Evolutionary conservation across 2,888 invertebrate genomes (phyloP), one percentile per base, ranked within the genome.

Genomic region (Anoplius nigerrimus): DNA sequence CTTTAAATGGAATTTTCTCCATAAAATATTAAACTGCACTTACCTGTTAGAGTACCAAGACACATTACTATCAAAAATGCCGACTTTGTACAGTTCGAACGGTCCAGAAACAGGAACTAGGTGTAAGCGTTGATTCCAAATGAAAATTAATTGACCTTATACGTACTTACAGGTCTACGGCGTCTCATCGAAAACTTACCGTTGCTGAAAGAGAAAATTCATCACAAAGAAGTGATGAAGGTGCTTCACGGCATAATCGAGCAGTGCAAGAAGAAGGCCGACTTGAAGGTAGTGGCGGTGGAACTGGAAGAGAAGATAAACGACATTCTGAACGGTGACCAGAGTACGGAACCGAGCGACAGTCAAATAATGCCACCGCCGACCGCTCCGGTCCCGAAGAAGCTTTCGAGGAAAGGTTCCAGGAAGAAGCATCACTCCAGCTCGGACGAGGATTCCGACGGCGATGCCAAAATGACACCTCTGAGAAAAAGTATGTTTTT

Each of bases 141-240:
- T n/a, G n/a, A n/a, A n/a, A n/a, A n/a, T n/a, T n/a, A n/a, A n/a
- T n/a, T n/a, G n/a, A n/a, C n/a, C n/a, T n/a, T n/a, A n/a, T n/a
- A n/a, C n/a, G n/a, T n/a, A n/a, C n/a, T 59, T 48, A n/a, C 46
- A 87, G 88, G 87, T 65, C 80, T 88, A 64, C 80, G 74, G 21
- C 78, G 78, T 34, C 78, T 89, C 0, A 84, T 81, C 2, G 84
- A 86, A 42, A 84, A 84, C 69, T 71, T 89, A 55, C 86, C 86
- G 2, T 67, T 86, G 13, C 64, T 88, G 27, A 89, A 88, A 55
- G 88, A 89, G 83, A 90, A 85, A 82, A 90, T 81, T 55, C 83
- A 87, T 70, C 78, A 88, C 51, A 81, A 76, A 53, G 79, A 83
- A 34, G 86, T 89, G 3, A 74, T 76, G n/a, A 82, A 78, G 55